These are phyloP conservation scores for Macrosiphum euphorbiae DNA, from an alignment of 2,888 invertebrate genomes.

Conservation along the genomic window DNA sequence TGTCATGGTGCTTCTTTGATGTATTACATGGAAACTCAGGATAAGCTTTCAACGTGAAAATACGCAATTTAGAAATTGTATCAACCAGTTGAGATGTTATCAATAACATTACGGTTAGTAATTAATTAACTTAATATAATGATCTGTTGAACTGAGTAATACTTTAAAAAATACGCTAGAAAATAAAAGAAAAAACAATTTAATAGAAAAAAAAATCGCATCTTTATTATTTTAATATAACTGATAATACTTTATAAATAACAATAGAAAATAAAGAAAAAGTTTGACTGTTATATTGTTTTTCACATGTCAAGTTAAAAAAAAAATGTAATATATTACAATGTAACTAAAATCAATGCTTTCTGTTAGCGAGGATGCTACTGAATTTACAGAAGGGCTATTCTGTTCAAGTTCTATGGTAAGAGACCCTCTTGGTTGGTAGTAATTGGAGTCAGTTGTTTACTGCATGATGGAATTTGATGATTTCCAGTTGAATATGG, in stretches of 20 bases:
- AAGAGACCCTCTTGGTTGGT: constrained; percentile 21
- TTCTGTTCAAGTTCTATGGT: constrained; percentile 43
- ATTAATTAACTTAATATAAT: constrained; percentile 47
- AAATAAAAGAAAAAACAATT: constrained; percentile 41
- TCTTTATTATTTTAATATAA: constrained; percentile 45
- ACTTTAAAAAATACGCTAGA: constrained; percentile 48
- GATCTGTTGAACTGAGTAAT: constrained; percentile 30
- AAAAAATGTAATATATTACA: constrained; percentile 22
- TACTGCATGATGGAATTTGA: constrained; percentile 48
- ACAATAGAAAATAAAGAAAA: constrained; percentile 26
- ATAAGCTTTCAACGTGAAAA: constrained; percentile 61
- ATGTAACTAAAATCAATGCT: constrained; percentile 51
- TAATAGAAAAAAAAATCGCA: constrained; percentile 50
- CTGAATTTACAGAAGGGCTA: constrained; percentile 50
- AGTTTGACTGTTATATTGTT: constrained; percentile 34
- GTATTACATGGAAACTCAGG: constrained; percentile 63
- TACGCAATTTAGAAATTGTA: constrained; percentile 65
- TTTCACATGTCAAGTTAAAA: constrained; percentile 45
- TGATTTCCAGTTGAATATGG: constrained; percentile 59
- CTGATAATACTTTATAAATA: constrained; percentile 25
- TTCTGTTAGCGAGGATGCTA: constrained; percentile 37
- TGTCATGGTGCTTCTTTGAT: constrained; percentile 64
- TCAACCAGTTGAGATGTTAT: constrained; percentile 65
- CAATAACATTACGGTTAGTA: constrained; percentile 64
- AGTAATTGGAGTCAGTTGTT: constrained; percentile 36